Evolutionary conservation across 1,140 invertebrate species (phyloP).

Genomic region (Coptotermes formosanus): DNA sequence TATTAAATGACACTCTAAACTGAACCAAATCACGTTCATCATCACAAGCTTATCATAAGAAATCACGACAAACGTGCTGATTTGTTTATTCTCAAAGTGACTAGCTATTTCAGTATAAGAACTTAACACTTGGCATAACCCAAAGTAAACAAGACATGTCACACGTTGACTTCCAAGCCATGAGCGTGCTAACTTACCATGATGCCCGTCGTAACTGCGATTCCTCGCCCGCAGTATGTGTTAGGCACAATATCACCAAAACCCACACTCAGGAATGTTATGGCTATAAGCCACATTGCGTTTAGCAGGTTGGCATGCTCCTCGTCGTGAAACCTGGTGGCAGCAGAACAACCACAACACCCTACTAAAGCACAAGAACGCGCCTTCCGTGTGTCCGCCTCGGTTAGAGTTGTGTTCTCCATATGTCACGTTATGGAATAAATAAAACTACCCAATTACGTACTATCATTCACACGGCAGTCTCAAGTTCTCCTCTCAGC

Average conservation of each 20-base stretch:
- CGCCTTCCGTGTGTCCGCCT: not conserved
- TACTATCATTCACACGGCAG: too few relatives aligned
- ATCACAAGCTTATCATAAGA: too few relatives aligned
- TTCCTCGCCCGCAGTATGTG: constrained; percentile 97
- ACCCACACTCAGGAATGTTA: constrained; percentile 96
- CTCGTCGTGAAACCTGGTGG: constrained; percentile 87
- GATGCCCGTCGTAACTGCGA: constrained; percentile 96
- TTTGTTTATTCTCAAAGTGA: too few relatives aligned
- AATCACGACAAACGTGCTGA: too few relatives aligned
- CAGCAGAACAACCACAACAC: constrained; percentile 7
- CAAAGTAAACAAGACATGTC: too few relatives aligned
- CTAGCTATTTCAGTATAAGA: too few relatives aligned
- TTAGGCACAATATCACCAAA: constrained; percentile 99
- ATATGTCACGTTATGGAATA: not conserved
- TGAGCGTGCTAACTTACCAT: constrained; percentile 77
- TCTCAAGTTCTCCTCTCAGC: too few relatives aligned
- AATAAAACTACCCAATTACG: too few relatives aligned
- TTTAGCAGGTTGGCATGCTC: constrained; percentile 97
- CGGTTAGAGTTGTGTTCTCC: not conserved
- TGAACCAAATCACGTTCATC: too few relatives aligned
- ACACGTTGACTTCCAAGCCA: not conserved
- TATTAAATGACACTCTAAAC: too few relatives aligned
- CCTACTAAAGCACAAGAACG: not conserved
- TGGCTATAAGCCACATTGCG: constrained; percentile 98
- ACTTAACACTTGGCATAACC: too few relatives aligned